These are phyloP conservation scores for Diplodus puntazzo DNA, from an alignment of 2,797 vertebrate species.

Conservation along the genomic window DNA sequence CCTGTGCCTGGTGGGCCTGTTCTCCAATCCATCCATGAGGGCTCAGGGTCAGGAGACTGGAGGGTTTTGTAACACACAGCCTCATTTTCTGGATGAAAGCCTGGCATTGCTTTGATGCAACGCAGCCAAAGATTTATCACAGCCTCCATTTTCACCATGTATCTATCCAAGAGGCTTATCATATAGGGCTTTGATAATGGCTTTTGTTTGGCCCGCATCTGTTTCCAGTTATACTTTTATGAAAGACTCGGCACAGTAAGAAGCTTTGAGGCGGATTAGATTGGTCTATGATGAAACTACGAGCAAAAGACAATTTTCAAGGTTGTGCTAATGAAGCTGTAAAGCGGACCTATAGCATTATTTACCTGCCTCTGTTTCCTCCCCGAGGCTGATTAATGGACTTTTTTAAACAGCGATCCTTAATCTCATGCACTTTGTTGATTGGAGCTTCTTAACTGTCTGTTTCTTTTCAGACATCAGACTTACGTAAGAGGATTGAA, in stretches of 20 bases:
- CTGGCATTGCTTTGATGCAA: constrained; percentile 34
- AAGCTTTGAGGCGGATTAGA: constrained; percentile 40
- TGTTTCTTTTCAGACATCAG: constrained; percentile 82
- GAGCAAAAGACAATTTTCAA: constrained; percentile 30
- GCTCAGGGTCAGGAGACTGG: constrained; percentile 6
- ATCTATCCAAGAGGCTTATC: constrained; percentile 33
- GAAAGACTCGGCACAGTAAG: constrained; percentile 24
- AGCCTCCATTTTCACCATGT: constrained; percentile 11
- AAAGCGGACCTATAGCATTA: constrained; percentile 19
- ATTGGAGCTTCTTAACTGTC: constrained; percentile 80
- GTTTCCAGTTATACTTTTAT: constrained; percentile 40
- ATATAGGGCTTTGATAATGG: constrained; percentile 13
- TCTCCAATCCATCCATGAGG: constrained; percentile 1
- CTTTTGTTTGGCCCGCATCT: constrained; percentile 40
- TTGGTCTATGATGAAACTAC: constrained; percentile 26
- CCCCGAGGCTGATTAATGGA: constrained; percentile 18
- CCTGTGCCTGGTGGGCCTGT: neutral
- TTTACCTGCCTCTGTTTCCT: constrained; percentile 43
- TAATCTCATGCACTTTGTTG: constrained; percentile 85
- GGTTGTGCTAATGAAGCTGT: constrained; percentile 18
- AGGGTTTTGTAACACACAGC: neutral
- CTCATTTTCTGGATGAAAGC: constrained; percentile 27
- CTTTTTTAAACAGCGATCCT: constrained; percentile 33
- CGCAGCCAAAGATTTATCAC: constrained; percentile 25
- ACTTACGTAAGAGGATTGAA: constrained; percentile 83